phyloP scores from a whole-genome alignment of 2,888 invertebrate species.

The Yponomeuta plumbellus region DNA sequence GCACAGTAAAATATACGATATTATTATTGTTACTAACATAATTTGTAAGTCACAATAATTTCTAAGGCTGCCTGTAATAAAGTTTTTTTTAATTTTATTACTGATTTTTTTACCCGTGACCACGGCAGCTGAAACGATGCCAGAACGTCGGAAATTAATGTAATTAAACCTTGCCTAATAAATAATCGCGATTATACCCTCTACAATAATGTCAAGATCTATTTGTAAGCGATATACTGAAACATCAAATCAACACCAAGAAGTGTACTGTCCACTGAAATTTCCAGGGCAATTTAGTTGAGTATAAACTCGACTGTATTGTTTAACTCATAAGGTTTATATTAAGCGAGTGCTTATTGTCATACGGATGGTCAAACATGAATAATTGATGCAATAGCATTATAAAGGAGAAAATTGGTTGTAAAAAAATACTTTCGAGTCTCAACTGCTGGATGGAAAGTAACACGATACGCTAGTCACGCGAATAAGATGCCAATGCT shows the following conservation, averaged over 20 bases:
- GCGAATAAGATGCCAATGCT: slow-evolving; percentile 42
- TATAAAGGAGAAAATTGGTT: slow-evolving; percentile 58
- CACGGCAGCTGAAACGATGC: too few relatives aligned
- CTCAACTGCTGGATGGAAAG: slow-evolving; percentile 55
- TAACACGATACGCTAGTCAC: slow-evolving; percentile 43
- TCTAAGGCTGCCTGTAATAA: too few relatives aligned
- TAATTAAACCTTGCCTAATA: too few relatives aligned
- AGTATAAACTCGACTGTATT: not conserved
- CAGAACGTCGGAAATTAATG: too few relatives aligned
- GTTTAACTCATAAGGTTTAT: not conserved
- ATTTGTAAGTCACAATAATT: too few relatives aligned
- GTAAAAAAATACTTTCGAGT: slow-evolving; percentile 65
- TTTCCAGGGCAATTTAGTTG: not conserved
- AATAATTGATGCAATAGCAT: slow-evolving; percentile 36
- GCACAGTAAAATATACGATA: too few relatives aligned
- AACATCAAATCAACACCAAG: not conserved
- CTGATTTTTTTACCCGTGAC: too few relatives aligned
- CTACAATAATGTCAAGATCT: not conserved
- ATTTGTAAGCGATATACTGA: not conserved
- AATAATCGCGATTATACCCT: not conserved
- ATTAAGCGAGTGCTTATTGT: not conserved
- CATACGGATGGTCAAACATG: slow-evolving; percentile 17
- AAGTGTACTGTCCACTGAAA: not conserved
- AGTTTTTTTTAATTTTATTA: too few relatives aligned
- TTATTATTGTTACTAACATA: too few relatives aligned